These are phyloP conservation scores for Machimus atricapillus DNA, from an alignment of 2,888 invertebrate genomes.

Conservation along the genomic window DNA sequence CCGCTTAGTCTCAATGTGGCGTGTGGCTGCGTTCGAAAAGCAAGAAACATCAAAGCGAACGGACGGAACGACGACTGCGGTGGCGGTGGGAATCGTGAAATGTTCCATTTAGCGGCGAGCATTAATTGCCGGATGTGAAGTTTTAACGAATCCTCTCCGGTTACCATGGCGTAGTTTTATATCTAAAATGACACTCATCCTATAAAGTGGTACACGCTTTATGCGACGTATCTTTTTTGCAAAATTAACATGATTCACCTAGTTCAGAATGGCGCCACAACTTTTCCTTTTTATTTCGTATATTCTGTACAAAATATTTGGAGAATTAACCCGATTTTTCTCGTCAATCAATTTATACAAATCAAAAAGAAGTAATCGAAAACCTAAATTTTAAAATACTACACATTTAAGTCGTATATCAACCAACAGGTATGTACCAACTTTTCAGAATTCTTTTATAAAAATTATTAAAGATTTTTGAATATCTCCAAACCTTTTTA, in stretches of 20 bases:
- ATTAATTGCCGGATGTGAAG: slow-evolving; percentile 6
- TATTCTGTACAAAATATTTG: neutral
- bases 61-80: neutral
- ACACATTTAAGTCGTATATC: too few relatives aligned
- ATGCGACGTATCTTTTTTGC: neutral
- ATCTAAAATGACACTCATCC: neutral
- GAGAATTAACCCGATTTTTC: too few relatives aligned
- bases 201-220: neutral
- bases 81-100: neutral
- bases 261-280: neutral
- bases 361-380: too few relatives aligned
- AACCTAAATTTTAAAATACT: too few relatives aligned
- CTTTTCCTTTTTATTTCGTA: too few relatives aligned
- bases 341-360: too few relatives aligned
- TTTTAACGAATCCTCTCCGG: neutral
- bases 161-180: neutral
- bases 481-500: too few relatives aligned
- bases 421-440: too few relatives aligned
- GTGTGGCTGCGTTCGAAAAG: neutral
- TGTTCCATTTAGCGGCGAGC: neutral
- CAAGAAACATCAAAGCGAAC: neutral
- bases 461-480: too few relatives aligned
- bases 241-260: neutral
- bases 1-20: neutral
- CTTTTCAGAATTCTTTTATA: too few relatives aligned